These are phyloP conservation scores for Lacanobia oleracea DNA, from an alignment of 2,888 invertebrate species.

Conservation along the genomic window DNA sequence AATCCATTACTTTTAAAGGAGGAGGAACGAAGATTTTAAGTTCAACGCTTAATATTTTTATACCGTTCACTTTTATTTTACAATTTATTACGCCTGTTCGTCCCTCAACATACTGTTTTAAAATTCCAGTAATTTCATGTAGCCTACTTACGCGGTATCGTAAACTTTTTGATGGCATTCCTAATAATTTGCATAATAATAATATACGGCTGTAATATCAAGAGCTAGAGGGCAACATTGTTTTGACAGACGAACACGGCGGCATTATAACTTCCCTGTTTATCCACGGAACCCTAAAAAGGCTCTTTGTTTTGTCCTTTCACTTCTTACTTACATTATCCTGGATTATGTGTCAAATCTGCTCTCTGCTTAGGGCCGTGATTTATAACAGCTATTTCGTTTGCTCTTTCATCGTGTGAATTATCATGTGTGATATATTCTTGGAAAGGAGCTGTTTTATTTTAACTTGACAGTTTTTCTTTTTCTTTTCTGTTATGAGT, in stretches of 20 bases:
- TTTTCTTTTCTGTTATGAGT: not conserved
- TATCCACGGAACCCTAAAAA: constrained; percentile 45
- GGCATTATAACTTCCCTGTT: constrained; percentile 32
- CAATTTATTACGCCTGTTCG: too few species aligned
- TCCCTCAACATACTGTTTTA: not conserved
- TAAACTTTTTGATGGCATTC: constrained; percentile 32
- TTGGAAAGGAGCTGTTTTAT: constrained; percentile 29
- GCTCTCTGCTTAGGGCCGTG: constrained; percentile 45
- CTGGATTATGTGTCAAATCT: constrained; percentile 66
- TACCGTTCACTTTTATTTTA: too few species aligned
- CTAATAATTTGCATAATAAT: constrained; percentile 53
- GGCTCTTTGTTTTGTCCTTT: constrained; percentile 52
- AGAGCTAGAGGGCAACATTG: constrained; percentile 23
- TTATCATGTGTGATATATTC: constrained; percentile 44
- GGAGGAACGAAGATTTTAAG: too few species aligned
- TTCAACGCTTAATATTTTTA: too few species aligned
- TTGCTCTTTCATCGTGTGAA: constrained; percentile 26
- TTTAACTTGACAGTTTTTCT: not conserved
- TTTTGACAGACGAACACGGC: constrained; percentile 42
- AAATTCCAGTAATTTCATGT: not conserved
- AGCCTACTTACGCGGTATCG: not conserved
- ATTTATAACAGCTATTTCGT: constrained; percentile 58
- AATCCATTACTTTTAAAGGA: too few species aligned
- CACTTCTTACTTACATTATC: constrained; percentile 53
- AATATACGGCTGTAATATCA: constrained; percentile 30